Evolutionary conservation across 2,113 vertebrate species (phyloP).

Genomic region (Solea solea): DNA sequence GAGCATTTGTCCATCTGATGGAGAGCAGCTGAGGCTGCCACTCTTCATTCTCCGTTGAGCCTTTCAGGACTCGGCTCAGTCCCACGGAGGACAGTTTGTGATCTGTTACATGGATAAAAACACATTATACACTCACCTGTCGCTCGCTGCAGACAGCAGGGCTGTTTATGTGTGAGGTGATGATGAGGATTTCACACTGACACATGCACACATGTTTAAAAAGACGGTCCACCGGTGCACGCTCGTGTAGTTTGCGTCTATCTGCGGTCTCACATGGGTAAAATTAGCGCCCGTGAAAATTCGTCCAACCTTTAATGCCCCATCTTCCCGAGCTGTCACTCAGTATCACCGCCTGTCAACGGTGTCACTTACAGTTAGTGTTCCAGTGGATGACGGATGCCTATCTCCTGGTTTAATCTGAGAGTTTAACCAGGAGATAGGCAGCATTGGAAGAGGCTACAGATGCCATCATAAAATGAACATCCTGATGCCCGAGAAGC

Average conservation of each 20-base stretch:
- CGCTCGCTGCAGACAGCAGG: slow-evolving; percentile 37
- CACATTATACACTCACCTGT: slow-evolving; percentile 39
- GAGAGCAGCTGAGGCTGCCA: slow-evolving; percentile 74
- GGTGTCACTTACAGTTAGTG: slow-evolving; percentile 74
- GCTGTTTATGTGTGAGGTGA: slow-evolving; percentile 43
- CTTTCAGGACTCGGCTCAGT: slow-evolving; percentile 38
- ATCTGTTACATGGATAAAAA: slow-evolving; percentile 70
- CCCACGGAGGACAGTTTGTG: slow-evolving; percentile 40
- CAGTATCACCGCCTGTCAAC: slow-evolving; percentile 73
- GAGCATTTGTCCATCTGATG: slow-evolving; percentile 48
- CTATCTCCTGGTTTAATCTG: no score
- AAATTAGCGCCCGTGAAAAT: slow-evolving; percentile 72
- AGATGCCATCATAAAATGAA: slow-evolving; percentile 62
- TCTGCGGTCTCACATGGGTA: slow-evolving; percentile 47
- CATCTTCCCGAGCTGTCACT: slow-evolving; percentile 67
- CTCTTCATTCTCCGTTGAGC: slow-evolving; percentile 42
- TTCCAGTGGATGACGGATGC: slow-evolving; percentile 65
- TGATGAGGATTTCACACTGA: slow-evolving; percentile 8
- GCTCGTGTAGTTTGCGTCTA: slow-evolving; percentile 1
- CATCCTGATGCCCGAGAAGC: slow-evolving; percentile 12
- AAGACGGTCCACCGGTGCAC: slow-evolving; percentile 36
- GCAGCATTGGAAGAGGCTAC: slow-evolving; percentile 28
- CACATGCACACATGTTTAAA: background rate
- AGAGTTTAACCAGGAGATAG: slow-evolving; percentile 48
- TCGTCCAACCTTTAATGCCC: slow-evolving; percentile 42